Conservation (phyloP, 2,797 vertebrate species). For the Chrysocyon brachyurus region DNA sequence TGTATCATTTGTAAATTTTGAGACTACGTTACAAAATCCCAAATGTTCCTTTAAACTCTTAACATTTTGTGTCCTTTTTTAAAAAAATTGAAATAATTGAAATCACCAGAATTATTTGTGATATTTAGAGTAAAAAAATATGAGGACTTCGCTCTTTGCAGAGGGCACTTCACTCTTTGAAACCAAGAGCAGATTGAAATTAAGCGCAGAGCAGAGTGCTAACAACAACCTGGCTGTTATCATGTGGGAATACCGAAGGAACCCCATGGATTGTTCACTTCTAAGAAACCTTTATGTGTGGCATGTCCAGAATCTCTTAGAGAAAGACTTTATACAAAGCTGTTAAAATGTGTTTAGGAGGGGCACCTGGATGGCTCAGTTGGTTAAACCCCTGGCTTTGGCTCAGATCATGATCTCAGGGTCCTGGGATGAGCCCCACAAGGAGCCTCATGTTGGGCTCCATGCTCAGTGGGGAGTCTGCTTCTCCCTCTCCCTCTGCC, state of each 20-base stretch:
- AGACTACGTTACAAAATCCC: background rate
- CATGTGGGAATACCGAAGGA: background rate
- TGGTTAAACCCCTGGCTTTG: background rate
- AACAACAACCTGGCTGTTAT: background rate
- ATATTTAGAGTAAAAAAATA: background rate
- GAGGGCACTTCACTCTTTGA: background rate
- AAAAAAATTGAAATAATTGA: background rate
- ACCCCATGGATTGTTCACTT: background rate
- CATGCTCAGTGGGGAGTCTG: background rate
- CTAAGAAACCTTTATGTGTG: background rate
- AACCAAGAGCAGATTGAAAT: background rate
- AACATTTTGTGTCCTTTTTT: background rate
- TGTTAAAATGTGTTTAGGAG: background rate
- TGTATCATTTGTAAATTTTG: conserved; percentile 4
- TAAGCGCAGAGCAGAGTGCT: background rate
- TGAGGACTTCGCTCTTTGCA: background rate
- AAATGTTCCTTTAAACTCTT: background rate
- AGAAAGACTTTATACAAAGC: background rate
- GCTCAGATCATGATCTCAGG: background rate
- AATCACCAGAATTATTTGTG: background rate
- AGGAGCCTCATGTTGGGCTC: background rate
- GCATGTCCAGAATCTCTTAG: background rate
- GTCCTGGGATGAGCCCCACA: background rate
- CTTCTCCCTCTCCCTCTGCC: background rate
- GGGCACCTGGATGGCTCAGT: background rate